Evolutionary conservation across 2,888 invertebrate species (phyloP).

Genomic region (Heteropelma amictum): DNA sequence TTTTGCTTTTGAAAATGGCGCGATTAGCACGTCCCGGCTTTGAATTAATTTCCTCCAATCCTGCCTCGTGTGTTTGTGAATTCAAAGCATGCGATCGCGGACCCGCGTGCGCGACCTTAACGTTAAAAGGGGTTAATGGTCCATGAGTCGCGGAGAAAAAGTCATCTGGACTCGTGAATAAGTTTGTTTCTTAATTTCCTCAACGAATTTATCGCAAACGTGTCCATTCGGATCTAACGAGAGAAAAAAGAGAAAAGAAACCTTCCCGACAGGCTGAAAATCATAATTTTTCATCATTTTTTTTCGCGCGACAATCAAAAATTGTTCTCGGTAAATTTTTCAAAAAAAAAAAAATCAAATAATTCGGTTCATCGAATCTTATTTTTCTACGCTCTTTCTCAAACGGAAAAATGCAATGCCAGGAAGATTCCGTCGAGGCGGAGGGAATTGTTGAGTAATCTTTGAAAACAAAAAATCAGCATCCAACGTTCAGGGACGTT

Average conservation of each 20-base stretch:
- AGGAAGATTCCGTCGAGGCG: not conserved
- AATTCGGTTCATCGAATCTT: too few species aligned
- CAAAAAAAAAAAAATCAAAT: not conserved
- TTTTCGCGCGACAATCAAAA: too few species aligned
- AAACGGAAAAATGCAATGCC: not conserved
- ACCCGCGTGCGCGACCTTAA: constrained; percentile 47
- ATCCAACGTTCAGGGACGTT: constrained; percentile 43
- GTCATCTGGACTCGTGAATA: constrained; percentile 13
- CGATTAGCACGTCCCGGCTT: constrained; percentile 27
- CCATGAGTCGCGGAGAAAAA: constrained; percentile 29
- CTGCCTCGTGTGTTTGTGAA: constrained; percentile 29
- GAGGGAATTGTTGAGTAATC: not conserved
- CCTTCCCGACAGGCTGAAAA: not conserved
- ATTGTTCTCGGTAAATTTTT: too few species aligned
- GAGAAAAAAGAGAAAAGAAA: not conserved
- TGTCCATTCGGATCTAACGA: not conserved
- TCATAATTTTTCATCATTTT: too few species aligned
- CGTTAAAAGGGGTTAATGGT: constrained; percentile 57
- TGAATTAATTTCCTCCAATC: constrained; percentile 42
- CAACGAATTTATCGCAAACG: constrained; percentile 29
- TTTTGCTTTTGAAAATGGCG: not conserved
- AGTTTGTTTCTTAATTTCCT: not conserved
- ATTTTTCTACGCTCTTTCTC: too few species aligned
- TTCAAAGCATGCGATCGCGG: constrained; percentile 44
- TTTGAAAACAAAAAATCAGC: constrained; percentile 25